Conservation (phyloP, 2,797 vertebrate genomes). For the Luscinia luscinia region DNA sequence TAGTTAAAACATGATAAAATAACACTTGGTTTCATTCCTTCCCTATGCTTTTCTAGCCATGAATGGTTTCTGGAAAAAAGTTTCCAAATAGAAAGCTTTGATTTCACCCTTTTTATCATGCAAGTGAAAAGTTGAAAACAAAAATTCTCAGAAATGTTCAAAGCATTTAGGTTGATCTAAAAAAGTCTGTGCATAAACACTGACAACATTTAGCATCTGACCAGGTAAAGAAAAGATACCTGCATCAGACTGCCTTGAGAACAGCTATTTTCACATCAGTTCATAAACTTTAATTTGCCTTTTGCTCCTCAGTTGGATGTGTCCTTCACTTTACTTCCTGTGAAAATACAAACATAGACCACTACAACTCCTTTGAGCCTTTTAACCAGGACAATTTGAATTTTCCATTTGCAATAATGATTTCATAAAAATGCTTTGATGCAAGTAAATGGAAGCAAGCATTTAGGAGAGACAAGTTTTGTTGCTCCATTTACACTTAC, state of each 20-base stretch:
- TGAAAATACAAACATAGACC: background rate
- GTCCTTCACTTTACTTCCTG: background rate
- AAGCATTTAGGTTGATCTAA: background rate
- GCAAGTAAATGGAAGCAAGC: background rate
- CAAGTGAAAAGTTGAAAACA: slow-evolving; percentile 25
- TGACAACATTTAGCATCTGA: background rate
- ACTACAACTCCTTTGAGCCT: background rate
- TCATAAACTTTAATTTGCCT: background rate
- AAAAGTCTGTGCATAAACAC: background rate
- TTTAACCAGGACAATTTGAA: background rate
- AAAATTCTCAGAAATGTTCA: slow-evolving; percentile 42
- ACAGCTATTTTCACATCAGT: slow-evolving; percentile 48
- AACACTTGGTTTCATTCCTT: background rate
- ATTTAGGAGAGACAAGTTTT: background rate
- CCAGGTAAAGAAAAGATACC: slow-evolving; percentile 8
- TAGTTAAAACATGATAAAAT: background rate
- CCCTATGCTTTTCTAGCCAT: background rate
- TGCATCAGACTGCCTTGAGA: background rate
- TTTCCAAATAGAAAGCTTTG: background rate
- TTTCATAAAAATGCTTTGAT: background rate
- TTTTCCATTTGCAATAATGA: background rate
- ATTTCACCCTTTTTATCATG: background rate
- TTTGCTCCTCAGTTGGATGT: background rate
- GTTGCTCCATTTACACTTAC: background rate
- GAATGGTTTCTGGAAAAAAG: slow-evolving; percentile 57